Base-by-base conservation (phyloP, 1,140 invertebrate genomes). In the Diabrotica undecimpunctata region DNA sequence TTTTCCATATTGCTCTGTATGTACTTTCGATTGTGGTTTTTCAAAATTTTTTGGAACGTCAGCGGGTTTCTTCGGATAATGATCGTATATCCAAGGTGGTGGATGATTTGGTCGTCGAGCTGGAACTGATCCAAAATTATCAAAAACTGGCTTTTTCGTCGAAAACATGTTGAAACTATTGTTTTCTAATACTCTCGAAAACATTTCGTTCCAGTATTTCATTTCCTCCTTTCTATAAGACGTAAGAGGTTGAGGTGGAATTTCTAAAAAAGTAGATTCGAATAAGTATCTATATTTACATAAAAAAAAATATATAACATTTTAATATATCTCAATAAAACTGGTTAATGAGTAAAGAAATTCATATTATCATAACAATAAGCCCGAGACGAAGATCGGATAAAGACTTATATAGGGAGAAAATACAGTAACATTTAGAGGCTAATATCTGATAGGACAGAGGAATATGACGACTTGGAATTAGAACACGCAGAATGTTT, bases 171-270 rank as follows among this genome's bases (percentile, higher is more conserved):
- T 38, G 11, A 38, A 25, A n/a, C 25, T 13, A 41, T 37, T 10
- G 10, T 64, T 64, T 75, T 78, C 70, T 81, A 83, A 81, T 77
- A 84, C 72, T 78, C 84, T 78, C 0, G 89, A 89, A 39, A 92
- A 76, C 12, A 81, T 79, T 50, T 90, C 83, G 70, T 89, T 90
- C 90, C 90, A 92, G 72, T 87, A 92, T 35, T 83, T 81, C 74
- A 89, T 88, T 71, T 88, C 85, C 51, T 83, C 80, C 4, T 82
- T 77, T 51, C 89, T 78, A 74, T 91, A 92, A 37, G 83, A 82
- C 57, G 81, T 83, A 61, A 84, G 83, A 56, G 85, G 80, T 11
- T 81, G 80, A 0, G 88, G 87, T 13, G 89, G 89, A 66, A 88
- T 87, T 52, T 85, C 90, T 91, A 76, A 14, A 81, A 74, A 66